A percentile compares a stretch with the other conserved stretches of the same genome.
Evolutionary conservation across 2,113 vertebrate genomes (phyloP).

Genomic region (Brevimyrus niger): DNA sequence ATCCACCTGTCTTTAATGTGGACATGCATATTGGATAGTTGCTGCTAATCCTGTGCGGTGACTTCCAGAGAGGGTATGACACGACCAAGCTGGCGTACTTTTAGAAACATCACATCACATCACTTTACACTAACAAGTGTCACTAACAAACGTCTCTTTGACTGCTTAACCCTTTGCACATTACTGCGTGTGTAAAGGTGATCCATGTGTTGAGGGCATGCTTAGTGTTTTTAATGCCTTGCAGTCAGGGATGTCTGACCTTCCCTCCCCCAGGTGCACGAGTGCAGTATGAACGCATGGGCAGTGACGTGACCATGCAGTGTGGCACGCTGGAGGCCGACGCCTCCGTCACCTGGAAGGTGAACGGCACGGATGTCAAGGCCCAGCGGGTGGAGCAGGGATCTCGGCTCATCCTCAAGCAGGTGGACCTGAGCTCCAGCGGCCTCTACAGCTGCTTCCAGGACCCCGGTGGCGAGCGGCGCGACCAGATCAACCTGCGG

Average conservation of each 20-base stretch:
- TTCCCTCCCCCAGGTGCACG: slow-evolving; percentile 60
- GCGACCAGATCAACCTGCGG: slow-evolving; percentile 76
- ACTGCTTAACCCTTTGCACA: neutral
- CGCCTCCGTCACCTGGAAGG: slow-evolving; percentile 81
- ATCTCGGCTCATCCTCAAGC: slow-evolving; percentile 69
- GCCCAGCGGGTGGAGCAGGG: slow-evolving; percentile 66
- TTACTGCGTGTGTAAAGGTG: neutral
- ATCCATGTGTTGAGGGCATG: neutral
- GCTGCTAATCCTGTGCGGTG: neutral
- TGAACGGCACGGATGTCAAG: slow-evolving; percentile 80
- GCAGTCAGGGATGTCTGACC: neutral
- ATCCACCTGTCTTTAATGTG: neutral
- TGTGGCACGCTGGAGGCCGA: slow-evolving; percentile 81
- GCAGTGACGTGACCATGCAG: slow-evolving; percentile 79
- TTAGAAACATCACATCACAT: neutral
- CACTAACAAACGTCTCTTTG: neutral
- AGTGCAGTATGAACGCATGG: slow-evolving; percentile 76
- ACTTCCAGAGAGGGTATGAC: neutral
- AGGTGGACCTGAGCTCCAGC: slow-evolving; percentile 69
- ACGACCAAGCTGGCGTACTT: neutral
- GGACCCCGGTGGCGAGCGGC: slow-evolving; percentile 78
- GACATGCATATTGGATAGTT: neutral
- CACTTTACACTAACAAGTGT: neutral
- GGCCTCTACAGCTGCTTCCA: slow-evolving; percentile 94
- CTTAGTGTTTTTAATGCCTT: neutral